These are phyloP conservation scores for Palaemon carinicauda DNA, from an alignment of 1,140 invertebrate genomes.

Conservation along the genomic window DNA sequence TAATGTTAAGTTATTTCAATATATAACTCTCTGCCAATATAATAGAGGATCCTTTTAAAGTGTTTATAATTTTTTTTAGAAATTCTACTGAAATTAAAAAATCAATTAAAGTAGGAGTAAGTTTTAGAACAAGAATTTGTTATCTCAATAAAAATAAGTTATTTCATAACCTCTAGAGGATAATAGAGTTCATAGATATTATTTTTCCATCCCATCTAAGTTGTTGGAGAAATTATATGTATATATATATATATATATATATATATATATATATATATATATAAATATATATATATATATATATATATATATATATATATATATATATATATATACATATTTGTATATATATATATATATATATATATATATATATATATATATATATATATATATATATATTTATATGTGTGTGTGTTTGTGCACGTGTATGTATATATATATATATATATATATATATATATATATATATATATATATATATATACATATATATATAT, in stretches of 20 bases:
- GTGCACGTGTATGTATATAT: not conserved
- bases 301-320: slow-evolving; percentile 14
- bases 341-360: not conserved
- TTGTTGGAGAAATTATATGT: not conserved
- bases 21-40: no score
- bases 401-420: not conserved
- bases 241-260: not conserved
- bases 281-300: slow-evolving; percentile 4
- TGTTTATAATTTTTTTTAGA: no score
- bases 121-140: not conserved
- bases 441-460: not conserved
- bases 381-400: not conserved
- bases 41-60: no score
- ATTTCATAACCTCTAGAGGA: no score
- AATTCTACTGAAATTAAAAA: no score
- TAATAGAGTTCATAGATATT: no score
- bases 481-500: no score
- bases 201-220: not conserved
- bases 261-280: not conserved
- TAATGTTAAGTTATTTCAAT: no score
- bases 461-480: no score
- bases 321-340: slow-evolving; percentile 4
- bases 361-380: not conserved
- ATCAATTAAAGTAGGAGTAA: not conserved
- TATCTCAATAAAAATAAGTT: not conserved